Base-by-base conservation (phyloP, 1,140 invertebrate species). In the Lineus longissimus region DNA sequence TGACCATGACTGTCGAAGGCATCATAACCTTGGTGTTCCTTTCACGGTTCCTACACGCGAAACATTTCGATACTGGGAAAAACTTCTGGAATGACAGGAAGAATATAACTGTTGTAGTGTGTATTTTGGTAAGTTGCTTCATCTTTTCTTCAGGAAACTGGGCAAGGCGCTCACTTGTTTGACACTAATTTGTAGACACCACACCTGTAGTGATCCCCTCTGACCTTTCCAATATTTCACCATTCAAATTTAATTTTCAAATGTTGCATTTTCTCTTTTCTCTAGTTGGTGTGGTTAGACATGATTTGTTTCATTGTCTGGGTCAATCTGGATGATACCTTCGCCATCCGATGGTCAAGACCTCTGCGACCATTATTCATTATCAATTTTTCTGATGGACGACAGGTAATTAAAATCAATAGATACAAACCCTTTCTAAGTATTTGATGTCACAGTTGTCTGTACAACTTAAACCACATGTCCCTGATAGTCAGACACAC, bases 321-420 rank as follows among this genome's bases (percentile, higher is more conserved):
- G 73, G 62, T 70, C n/a, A 76, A 74, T 62, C 66, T 75, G 13
- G 67, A 64, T 7, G 67, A 70, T 41, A 68, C 51, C 17, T 56
- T 73, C 41, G 70, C 76, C n/a, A 63, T 81, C 27, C 63, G 85
- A 43, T 85, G 81, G 79, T 83, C 84, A 6, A 69, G 84, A 51
- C 75, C 79, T 43, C 65, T 85, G 2, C 68, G 85, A 30, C 82
- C 84, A 25, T 69, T 86, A n/a, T 82, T 85, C 65, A 79, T 84
- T 25, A 74, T 85, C 17, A 85, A 85, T 61, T 83, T 85, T 68
- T 78, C 83, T 31, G 84, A 85, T 75, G 82, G 80, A 61, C 78
- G 82, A 66, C 84, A 85, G 74, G 82, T 83, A 70, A 71, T 43
- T 27, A 13, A 43, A 11, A 11, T 43, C 11, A 13, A 11, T 13